Evolutionary conservation across 2,797 vertebrate genomes (phyloP), one percentile per base, ranked within the genome.

Genomic region (Crocidura indochinensis): DNA sequence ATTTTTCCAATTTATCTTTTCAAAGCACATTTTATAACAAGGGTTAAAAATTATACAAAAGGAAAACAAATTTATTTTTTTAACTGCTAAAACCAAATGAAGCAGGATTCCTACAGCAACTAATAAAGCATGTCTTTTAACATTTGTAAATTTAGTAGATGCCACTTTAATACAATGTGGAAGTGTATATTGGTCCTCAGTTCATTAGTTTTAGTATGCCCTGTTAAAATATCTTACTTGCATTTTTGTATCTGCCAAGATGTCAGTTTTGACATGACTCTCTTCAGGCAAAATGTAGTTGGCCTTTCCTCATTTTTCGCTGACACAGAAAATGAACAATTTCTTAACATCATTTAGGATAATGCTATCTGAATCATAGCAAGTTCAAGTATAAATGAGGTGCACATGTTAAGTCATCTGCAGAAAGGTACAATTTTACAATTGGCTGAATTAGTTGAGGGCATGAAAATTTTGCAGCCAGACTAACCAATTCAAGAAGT

Each of bases 291-390:
- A 97, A 97, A 97, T 94, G 84, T 78, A 91, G 26, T 91, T 79
- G 53, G 60, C 95, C 95, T 96, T 83, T 91, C 89, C 83, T 95
- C 94, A 74, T 96, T 97, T 97, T 97, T 96, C 88, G 91, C 89
- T 95, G 95, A 95, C 97, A 91, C 94, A 76, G 86, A 97, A 97
- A 97, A 97, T 82, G 44, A 97, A 95, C 91, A 88, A 65, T 95
- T 91, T 96, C 94, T 94, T 93, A 96, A 87, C 96, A 94, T 94
- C 96, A 95, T 96, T 97, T 96, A 94, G 95, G 90, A 93, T 94
- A 87, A 97, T 96, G 94, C 71, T 93, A 85, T 95, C 90, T 93
- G 95, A 97, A 96, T 96, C 94, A 95, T 95, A 94, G 91, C 68
- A 94, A 95, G 90, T 91, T 95, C 93, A 87, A 95, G 71, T 80